Evolutionary conservation across 2,113 vertebrate genomes (phyloP).

Genomic region (Peucedramus taeniatus): DNA sequence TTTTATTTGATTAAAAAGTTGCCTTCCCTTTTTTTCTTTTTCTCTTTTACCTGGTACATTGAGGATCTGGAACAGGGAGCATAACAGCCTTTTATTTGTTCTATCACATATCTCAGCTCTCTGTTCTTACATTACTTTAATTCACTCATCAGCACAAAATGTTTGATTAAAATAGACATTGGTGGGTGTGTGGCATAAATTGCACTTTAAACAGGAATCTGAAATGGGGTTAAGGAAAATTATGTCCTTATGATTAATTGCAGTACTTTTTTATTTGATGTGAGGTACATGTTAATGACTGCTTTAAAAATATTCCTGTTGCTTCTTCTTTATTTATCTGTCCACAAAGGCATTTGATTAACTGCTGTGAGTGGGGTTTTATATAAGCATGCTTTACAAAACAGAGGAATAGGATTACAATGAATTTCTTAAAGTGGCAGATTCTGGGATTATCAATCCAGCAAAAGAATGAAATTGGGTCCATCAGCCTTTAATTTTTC

Average conservation of each 20-base stretch:
- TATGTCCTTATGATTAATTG: slow-evolving; percentile 1
- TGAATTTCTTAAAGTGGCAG: neutral
- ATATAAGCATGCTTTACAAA: neutral
- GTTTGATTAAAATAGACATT: slow-evolving; percentile 45
- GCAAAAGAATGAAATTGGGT: neutral
- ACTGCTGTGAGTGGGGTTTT: neutral
- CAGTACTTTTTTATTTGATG: neutral
- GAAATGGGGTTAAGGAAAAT: neutral
- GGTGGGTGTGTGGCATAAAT: slow-evolving; percentile 14
- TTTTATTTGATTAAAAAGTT: neutral
- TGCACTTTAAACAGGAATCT: neutral
- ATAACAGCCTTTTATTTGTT: neutral
- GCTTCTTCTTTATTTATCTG: neutral
- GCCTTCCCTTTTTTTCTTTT: neutral
- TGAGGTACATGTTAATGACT: neutral
- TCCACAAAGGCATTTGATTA: neutral
- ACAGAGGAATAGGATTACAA: neutral
- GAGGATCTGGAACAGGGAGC: neutral
- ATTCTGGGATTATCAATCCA: neutral
- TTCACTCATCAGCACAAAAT: slow-evolving; percentile 3
- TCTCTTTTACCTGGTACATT: neutral
- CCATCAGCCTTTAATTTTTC: neutral
- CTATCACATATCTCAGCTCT: neutral
- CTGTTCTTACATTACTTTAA: neutral
- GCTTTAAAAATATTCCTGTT: neutral